These are phyloP conservation scores for Leiothrix lutea DNA, from an alignment of 2,113 vertebrate genomes.

Conservation along the genomic window DNA sequence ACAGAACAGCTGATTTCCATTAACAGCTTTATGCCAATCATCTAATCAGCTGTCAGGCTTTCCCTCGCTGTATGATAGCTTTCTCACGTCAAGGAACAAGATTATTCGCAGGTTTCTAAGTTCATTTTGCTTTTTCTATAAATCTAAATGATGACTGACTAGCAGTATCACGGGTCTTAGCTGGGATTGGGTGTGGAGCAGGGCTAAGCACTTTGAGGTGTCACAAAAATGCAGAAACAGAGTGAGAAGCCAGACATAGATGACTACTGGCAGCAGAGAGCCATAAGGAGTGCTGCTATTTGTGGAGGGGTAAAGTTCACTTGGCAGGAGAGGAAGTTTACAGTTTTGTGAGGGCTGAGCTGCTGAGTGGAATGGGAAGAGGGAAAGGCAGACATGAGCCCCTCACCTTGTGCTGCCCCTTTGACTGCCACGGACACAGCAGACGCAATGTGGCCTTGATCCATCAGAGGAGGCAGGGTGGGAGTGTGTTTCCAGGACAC, in stretches of 20 bases:
- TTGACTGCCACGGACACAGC: not conserved
- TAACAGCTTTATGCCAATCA: not conserved
- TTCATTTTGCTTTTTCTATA: not conserved
- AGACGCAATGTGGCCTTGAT: not conserved
- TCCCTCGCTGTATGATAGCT: not conserved
- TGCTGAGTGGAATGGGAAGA: not conserved
- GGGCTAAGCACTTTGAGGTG: not conserved
- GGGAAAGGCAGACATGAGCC: not conserved
- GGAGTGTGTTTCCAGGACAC: not conserved
- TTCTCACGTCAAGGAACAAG: not conserved
- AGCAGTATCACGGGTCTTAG: not conserved
- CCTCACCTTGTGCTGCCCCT: fast-evolving
- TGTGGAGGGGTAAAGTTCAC: not conserved
- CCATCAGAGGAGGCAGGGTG: not conserved
- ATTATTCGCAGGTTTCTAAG: not conserved
- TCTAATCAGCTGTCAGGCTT: not conserved
- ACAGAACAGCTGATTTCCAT: not conserved
- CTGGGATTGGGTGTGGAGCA: not conserved
- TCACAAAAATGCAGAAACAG: not conserved
- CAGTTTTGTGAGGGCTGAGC: not conserved
- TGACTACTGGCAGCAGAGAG: not conserved
- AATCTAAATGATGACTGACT: not conserved
- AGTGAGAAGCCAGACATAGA: not conserved
- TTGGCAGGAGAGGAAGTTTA: not conserved
- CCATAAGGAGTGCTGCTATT: not conserved